phyloP scores from a whole-genome alignment of 2,888 invertebrate species.

The Cremastinae sp. region DNA sequence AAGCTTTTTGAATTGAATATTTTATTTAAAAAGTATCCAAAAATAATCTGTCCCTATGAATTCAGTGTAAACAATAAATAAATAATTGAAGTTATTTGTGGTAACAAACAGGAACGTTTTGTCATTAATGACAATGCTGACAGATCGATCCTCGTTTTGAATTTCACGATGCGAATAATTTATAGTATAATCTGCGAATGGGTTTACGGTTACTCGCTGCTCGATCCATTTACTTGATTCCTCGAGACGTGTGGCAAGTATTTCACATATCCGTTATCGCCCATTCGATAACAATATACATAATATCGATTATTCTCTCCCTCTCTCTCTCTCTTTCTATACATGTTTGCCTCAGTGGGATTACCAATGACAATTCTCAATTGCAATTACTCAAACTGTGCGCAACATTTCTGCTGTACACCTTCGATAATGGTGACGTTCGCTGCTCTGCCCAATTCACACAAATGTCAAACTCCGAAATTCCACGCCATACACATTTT shows the following conservation, averaged over 20 bases:
- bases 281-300: conserved; percentile 1
- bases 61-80: too few species aligned
- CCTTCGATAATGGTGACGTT: conserved; percentile 9
- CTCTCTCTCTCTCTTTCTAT: not conserved
- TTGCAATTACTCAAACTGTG: conserved; percentile 52
- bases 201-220: not conserved
- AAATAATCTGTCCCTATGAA: too few species aligned
- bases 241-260: conserved; percentile 7
- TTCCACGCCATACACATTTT: too few species aligned
- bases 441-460: not conserved
- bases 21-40: too few species aligned
- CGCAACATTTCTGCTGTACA: conserved; percentile 17
- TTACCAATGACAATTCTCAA: conserved; percentile 51
- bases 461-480: not conserved
- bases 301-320: conserved; percentile 1
- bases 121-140: too few species aligned
- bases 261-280: not conserved
- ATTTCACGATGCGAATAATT: not conserved
- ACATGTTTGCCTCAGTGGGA: conserved; percentile 25
- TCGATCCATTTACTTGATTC: conserved; percentile 19
- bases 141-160: not conserved
- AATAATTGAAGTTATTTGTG: too few species aligned
- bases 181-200: conserved; percentile 17
- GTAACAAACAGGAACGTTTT: too few species aligned
- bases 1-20: too few species aligned